Percentiles rank a stretch among this genome's conserved stretches.
Evolutionary conservation across 2,113 vertebrate genomes (phyloP).

Genomic region (Theropithecus gelada): DNA sequence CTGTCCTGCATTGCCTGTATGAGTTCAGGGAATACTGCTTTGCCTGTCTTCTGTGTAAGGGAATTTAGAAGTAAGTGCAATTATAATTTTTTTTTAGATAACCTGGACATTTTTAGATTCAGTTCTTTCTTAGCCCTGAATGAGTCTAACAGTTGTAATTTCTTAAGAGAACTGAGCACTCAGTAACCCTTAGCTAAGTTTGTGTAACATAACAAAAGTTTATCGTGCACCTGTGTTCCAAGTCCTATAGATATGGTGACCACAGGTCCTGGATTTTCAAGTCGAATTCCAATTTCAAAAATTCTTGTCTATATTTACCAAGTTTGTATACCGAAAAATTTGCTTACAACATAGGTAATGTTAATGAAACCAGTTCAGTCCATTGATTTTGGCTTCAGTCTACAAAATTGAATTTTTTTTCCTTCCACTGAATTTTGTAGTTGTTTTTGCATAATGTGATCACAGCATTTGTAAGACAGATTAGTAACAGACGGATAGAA

Average conservation of each 20-base stretch:
- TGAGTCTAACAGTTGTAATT: neutral
- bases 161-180: neutral
- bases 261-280: neutral
- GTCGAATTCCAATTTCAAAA: neutral
- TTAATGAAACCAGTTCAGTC: neutral
- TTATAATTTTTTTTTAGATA: neutral
- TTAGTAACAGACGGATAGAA: neutral
- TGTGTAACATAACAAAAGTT: neutral
- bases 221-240: neutral
- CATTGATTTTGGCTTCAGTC: neutral
- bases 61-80: neutral
- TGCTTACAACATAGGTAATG: neutral
- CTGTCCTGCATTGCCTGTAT: neutral
- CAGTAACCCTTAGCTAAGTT: neutral
- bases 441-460: neutral
- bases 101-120: neutral
- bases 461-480: neutral
- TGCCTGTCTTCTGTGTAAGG: neutral
- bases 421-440: neutral
- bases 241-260: neutral
- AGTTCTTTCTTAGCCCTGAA: neutral
- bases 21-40: neutral
- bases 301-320: neutral
- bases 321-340: neutral
- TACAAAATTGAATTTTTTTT: neutral